A percentile compares a stretch with the other conserved stretches of the same genome.
Evolutionary conservation across 1,140 invertebrate genomes (phyloP).

Genomic region (Cataglyphis hispanica): DNA sequence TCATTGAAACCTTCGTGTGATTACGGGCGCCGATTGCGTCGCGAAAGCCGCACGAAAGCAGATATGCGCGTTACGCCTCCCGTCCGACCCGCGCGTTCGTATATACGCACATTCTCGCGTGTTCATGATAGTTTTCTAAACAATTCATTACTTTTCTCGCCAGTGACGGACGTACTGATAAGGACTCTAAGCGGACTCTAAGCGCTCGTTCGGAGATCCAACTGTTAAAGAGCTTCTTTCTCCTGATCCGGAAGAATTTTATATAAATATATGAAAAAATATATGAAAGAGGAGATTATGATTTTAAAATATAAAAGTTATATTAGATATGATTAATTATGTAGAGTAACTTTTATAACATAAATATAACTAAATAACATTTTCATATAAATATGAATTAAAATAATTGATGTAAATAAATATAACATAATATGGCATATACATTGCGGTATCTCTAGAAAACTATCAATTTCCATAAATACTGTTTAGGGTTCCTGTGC

Average conservation of each 20-base stretch:
- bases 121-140: slow-evolving; percentile 48
- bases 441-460: too few species aligned
- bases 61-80: slow-evolving; percentile 53
- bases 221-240: not conserved
- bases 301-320: too few species aligned
- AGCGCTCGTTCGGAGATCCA: not conserved
- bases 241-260: too few species aligned
- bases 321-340: too few species aligned
- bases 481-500: not conserved
- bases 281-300: too few species aligned
- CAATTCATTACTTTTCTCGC: slow-evolving; percentile 31
- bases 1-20: slow-evolving; percentile 69
- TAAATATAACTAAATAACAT: too few species aligned
- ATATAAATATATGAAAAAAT: too few species aligned
- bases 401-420: too few species aligned
- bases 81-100: not conserved
- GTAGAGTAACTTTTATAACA: too few species aligned
- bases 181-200: not conserved
- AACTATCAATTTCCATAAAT: too few species aligned
- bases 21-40: slow-evolving; percentile 62
- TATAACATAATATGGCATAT: too few species aligned
- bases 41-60: slow-evolving; percentile 43
- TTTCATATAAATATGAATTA: too few species aligned
- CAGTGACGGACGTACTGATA: slow-evolving; percentile 19
- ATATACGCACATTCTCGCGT: not conserved